Percentiles rank a stretch among this genome's conserved stretches.
These are phyloP conservation scores for Heterodera schachtii DNA, from an alignment of 1,140 invertebrate species.

Conservation along the genomic window DNA sequence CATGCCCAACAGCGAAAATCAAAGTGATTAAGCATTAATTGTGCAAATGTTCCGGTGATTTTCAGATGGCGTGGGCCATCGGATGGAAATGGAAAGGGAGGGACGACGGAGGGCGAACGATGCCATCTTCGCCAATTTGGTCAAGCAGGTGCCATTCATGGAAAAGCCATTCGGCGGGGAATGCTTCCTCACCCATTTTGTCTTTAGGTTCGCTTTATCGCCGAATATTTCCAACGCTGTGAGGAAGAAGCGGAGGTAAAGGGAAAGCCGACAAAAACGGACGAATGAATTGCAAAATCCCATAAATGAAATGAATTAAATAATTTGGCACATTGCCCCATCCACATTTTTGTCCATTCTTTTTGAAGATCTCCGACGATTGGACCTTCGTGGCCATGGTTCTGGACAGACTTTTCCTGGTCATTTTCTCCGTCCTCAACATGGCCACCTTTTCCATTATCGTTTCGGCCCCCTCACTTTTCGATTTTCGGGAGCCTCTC, in stretches of 20 bases:
- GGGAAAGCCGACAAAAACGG: not conserved
- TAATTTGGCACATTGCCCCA: no score
- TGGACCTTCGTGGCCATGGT: slow-evolving; percentile 99
- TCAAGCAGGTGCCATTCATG: slow-evolving; percentile 63
- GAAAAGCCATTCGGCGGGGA: not conserved
- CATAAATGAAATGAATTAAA: no score
- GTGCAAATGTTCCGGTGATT: not conserved
- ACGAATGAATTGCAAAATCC: no score
- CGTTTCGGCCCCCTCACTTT: slow-evolving; percentile 61
- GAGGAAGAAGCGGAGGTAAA: slow-evolving; percentile 42
- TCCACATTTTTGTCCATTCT: slow-evolving; percentile 22
- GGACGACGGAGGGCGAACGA: slow-evolving; percentile 41
- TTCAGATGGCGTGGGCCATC: not conserved
- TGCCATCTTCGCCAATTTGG: slow-evolving; percentile 58
- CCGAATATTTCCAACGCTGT: slow-evolving; percentile 24
- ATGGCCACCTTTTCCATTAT: slow-evolving; percentile 63
- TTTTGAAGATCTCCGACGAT: slow-evolving; percentile 74
- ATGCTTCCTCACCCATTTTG: not conserved
- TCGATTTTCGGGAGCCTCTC: slow-evolving; percentile 55
- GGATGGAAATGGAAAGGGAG: not conserved
- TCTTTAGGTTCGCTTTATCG: slow-evolving; percentile 48
- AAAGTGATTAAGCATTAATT: not conserved
- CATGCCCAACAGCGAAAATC: not conserved
- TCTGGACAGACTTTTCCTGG: slow-evolving; percentile 90
- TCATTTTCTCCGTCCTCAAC: slow-evolving; percentile 63